A percentile compares a stretch with the other conserved stretches of the same genome.
These are phyloP conservation scores for Clarias fuscus DNA, from an alignment of 2,797 vertebrate genomes.

Conservation along the genomic window DNA sequence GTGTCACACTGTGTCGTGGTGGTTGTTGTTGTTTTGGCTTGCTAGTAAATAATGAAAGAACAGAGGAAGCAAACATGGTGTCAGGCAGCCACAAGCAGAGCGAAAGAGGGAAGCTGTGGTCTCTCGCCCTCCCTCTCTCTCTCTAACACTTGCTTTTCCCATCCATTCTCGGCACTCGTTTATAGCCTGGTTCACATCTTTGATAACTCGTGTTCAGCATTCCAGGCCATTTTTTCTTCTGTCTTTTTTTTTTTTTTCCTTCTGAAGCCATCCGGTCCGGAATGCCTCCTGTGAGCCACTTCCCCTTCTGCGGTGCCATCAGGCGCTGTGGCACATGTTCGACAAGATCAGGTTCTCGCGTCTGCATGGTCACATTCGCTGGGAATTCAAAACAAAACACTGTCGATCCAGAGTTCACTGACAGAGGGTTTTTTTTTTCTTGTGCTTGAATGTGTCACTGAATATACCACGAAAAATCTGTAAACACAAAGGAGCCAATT, in stretches of 20 bases:
- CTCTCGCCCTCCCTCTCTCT: conserved; percentile 55
- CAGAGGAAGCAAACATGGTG: too few species aligned
- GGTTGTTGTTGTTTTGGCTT: conserved; percentile 67
- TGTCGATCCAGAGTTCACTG: not conserved
- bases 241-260: conserved; percentile 64
- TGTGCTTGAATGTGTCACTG: conserved; percentile 39
- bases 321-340: not conserved
- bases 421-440: not conserved
- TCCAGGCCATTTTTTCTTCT: conserved; percentile 69
- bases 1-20: conserved; percentile 32
- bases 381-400: conserved; percentile 5
- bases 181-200: conserved; percentile 70
- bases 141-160: conserved; percentile 57
- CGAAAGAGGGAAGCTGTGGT: conserved; percentile 35
- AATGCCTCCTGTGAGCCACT: conserved; percentile 18
- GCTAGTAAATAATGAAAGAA: conserved; percentile 55
- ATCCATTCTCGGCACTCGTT: conserved; percentile 64
- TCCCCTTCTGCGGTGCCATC: conserved; percentile 24
- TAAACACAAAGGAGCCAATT: conserved; percentile 60
- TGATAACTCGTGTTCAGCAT: conserved; percentile 66
- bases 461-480: conserved; percentile 60
- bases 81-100: not conserved
- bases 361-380: not conserved
- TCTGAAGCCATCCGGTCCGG: conserved; percentile 61
- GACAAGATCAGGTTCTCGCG: not conserved